Evolutionary conservation across 2,113 vertebrate species (phyloP), one percentile per base, ranked within the genome.

Genomic region (Eudyptes chrysolophus): DNA sequence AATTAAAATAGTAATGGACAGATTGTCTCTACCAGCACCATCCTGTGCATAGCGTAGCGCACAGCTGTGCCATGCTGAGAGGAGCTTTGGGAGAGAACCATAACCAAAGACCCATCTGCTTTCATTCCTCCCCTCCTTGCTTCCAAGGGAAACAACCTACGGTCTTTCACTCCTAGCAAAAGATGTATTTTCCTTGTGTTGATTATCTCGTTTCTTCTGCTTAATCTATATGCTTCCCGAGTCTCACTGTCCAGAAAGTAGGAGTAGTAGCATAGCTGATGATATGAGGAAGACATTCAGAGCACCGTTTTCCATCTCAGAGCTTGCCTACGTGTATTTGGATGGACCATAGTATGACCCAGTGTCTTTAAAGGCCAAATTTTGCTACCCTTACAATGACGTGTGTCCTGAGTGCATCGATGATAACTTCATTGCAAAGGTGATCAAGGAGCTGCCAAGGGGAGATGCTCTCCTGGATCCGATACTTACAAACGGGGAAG

Each of bases 1-100:
- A 89, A 90, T 87, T 92, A 91, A 95, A 94, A 92, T 20, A 85
- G 74, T 75, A 88, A 90, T 58, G 85, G 82, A 70, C 92, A 96
- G 92, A 89, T 94, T 97, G 92, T 44, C 51, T 87, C 80, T 29
- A 66, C 80, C 83, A 94, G 77, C 46, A 77, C 82, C 94, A 88
- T 69, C 80, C 90, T 91, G 69, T 14, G 57, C 74, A 57, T 16
- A 86, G 52, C 1, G 0, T 1, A 54, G 55, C 48, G 72, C 87
- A 57, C 61, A 94, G 84, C 78, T 95, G 89, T 94, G 81, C 61
- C 81, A 58, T 4, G 29, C 71, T 86, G 94, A 71, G 61, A 92
- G 68, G 60, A 84, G 69, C 48, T 78, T 60, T 1, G 0, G 30
- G 69, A 87, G 36, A 71, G 18, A 94, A 52, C 65, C 19, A 40